Evolutionary conservation across 1,140 invertebrate genomes (phyloP), one percentile per base, ranked within the genome.

Genomic region (Thaumatotibia leucotreta): DNA sequence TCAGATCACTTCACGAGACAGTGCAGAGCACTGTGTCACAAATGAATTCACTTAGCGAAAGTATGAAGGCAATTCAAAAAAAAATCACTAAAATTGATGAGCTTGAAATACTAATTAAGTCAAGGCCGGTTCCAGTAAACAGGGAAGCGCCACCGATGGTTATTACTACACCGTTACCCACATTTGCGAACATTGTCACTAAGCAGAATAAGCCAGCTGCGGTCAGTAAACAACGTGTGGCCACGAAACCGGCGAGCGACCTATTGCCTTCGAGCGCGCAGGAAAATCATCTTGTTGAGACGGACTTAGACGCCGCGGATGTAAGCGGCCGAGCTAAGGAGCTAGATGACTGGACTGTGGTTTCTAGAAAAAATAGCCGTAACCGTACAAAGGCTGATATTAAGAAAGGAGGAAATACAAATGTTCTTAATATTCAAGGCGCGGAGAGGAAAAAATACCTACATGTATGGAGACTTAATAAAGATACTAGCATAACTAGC

Each of bases 391-490:
- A 27, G 3, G 5, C 24, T 24, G 10, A 24, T 2, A 23, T 64
- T 22, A 24, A 29, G n/a, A 64, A 31, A 49, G 62, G 62, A n/a
- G 24, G 10, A 45, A 49, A 29, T 27, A 45, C 39, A 1, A 24
- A 10, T 3, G 20, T 22, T 49, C 11, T 33, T 11, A 22, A 45
- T 4, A 45, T 64, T 27, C 62, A 64, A 24, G 62, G 33, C 1
- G n/a, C 39, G 9, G 62, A 64, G 23, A 27, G 62, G 22, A 74
- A 72, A 31, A 76, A 69, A 67, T 67, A 70, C 39, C 33, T 76
- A 14, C 72, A 77, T 70, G 68, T 74, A 22, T 77, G 72, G 75
- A 64, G 75, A 14, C 63, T 77, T 14, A 63, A 70, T 5, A 54
- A 29, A 9, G 69, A 74, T 20, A 74, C 75, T 6, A 69, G 70